Percentiles rank a stretch among this genome's conserved stretches.
phyloP scores from a whole-genome alignment of 2,888 invertebrate species.

The Cacoxenus indagator region DNA sequence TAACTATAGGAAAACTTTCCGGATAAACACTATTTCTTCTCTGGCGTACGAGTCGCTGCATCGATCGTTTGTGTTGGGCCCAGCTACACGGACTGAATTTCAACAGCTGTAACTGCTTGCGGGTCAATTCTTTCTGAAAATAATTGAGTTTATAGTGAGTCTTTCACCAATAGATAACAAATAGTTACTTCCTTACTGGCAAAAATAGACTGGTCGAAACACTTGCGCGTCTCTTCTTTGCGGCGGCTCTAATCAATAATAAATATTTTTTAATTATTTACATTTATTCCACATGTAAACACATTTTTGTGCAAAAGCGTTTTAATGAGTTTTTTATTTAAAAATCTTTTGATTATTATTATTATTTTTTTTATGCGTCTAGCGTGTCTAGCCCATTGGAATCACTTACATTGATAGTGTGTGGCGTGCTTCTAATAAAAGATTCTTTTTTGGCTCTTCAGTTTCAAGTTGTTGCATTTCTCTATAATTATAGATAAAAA shows the following conservation, averaged over 20 bases:
- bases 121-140: not conserved
- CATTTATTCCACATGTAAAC: no score
- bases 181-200: constrained; percentile 36
- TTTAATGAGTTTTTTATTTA: no score
- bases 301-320: no score
- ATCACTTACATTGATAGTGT: constrained; percentile 54
- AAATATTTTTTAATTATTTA: not conserved
- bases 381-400: not conserved
- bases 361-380: not conserved
- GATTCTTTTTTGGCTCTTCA: constrained; percentile 40
- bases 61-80: not conserved
- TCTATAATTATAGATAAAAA: not conserved
- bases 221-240: constrained; percentile 53
- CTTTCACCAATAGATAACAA: not conserved
- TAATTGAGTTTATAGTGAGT: not conserved
- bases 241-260: constrained; percentile 46
- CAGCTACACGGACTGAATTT: not conserved
- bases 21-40: not conserved
- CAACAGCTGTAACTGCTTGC: not conserved
- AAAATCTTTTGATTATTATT: not conserved
- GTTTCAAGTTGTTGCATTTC: not conserved
- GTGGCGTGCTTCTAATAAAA: constrained; percentile 53
- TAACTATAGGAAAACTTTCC: not conserved
- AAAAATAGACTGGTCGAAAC: constrained; percentile 49
- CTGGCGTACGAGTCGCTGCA: not conserved